Evolutionary conservation across 1,140 invertebrate genomes (phyloP).

Genomic region (Leptestheria dahalacensis): DNA sequence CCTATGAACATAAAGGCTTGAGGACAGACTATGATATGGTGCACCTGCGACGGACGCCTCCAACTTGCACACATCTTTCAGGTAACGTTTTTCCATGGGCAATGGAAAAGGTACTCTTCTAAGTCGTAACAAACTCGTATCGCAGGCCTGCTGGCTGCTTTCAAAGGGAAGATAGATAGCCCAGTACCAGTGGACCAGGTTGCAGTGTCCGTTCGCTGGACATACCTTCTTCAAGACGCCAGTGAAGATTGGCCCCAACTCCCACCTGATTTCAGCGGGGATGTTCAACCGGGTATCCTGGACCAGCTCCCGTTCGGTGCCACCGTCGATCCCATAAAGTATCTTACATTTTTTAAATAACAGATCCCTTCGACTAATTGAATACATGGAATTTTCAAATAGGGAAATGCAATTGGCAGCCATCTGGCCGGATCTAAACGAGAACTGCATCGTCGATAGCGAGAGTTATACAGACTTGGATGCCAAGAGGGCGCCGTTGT

Average conservation of each 20-base stretch:
- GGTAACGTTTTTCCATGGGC: conserved; percentile 27
- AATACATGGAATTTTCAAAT: too few relatives aligned
- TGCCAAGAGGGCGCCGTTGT: conserved; percentile 65
- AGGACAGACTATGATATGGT: conserved; percentile 74
- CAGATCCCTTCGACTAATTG: too few relatives aligned
- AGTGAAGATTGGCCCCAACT: conserved; percentile 46
- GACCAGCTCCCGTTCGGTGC: conserved; percentile 67
- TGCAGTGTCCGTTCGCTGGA: conserved; percentile 60
- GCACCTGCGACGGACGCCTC: conserved; percentile 63
- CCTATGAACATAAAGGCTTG: conserved; percentile 48
- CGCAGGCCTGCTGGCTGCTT: conserved; percentile 52
- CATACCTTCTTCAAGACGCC: conserved; percentile 57
- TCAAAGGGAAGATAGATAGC: conserved; percentile 58
- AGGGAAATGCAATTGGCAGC: conserved; percentile 61
- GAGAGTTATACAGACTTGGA: conserved; percentile 75
- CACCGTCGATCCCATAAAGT: conserved; percentile 56
- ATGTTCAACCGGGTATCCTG: conserved; percentile 37
- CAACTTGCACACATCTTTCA: conserved; percentile 63
- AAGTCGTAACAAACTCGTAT: conserved; percentile 31
- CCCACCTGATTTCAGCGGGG: conserved; percentile 51
- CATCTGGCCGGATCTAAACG: conserved; percentile 73
- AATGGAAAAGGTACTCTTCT: neutral
- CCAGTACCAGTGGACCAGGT: conserved; percentile 43
- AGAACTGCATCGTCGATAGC: conserved; percentile 74
- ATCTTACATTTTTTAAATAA: too few relatives aligned